Percentiles rank a stretch among this genome's conserved stretches.
phyloP scores from a whole-genome alignment of 2,113 vertebrate genomes.

The Myotis brandtii region DNA sequence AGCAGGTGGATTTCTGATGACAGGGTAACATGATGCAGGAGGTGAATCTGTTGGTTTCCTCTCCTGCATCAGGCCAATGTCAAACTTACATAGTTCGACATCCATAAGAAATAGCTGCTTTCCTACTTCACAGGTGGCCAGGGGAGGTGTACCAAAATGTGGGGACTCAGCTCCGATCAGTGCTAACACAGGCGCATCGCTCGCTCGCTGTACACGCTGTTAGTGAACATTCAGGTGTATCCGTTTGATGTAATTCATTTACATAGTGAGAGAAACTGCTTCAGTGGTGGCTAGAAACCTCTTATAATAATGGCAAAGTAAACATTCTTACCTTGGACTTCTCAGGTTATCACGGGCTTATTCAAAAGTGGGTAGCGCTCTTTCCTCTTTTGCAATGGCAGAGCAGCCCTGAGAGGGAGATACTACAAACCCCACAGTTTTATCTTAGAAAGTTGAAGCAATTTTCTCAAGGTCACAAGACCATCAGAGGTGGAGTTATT shows the following conservation, averaged over 20 bases:
- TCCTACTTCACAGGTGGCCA: not conserved
- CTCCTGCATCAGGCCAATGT: not conserved
- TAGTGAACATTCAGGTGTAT: not conserved
- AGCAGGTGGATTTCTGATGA: slow-evolving; percentile 33
- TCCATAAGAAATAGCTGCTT: not conserved
- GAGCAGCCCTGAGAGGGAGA: not conserved
- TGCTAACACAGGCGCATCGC: no score
- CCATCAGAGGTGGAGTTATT: not conserved
- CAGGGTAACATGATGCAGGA: not conserved
- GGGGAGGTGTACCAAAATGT: not conserved
- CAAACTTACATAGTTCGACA: not conserved
- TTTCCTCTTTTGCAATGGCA: not conserved
- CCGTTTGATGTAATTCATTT: not conserved
- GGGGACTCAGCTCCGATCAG: not conserved
- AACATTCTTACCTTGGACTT: not conserved
- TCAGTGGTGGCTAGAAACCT: not conserved
- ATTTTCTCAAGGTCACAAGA: not conserved
- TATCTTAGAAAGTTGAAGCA: not conserved
- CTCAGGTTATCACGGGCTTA: not conserved
- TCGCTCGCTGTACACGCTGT: not conserved
- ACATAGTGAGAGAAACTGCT: not conserved
- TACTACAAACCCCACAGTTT: not conserved
- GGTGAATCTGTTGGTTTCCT: slow-evolving; percentile 17
- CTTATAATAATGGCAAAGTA: not conserved
- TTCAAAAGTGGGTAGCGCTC: not conserved